Evolutionary conservation across 2,113 vertebrate genomes (phyloP), one percentile per base, ranked within the genome.

Genomic region (Tupaia tana): DNA sequence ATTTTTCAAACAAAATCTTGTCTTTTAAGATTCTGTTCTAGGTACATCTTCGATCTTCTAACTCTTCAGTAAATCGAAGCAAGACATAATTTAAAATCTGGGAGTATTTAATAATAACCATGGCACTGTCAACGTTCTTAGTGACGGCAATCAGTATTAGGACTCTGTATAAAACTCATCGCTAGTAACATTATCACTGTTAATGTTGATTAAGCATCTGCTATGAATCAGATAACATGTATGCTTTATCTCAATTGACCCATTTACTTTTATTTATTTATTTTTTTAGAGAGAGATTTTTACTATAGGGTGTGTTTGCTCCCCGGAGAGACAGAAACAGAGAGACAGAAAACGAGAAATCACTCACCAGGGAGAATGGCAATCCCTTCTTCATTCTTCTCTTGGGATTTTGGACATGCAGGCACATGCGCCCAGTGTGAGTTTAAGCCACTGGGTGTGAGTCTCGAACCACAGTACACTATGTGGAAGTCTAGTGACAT

Each of bases 1-100:
- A 83, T 91, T 85, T 85, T 77, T 71, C 31, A 64, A 77, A 90
- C 3, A 83, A 79, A 90, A 64, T 22, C 6, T 89, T 90, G 58
- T 63, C 11, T 69, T 89, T 70, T 18, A 87, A 74, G 14, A 78
- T 86, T 83, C 29, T 90, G 6, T 79, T n/a, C 56, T 6, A 82
- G 56, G 3, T 31, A 20, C 13, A 29, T 52, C 2, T 86, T 18
- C 63, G 10, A 78, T 86, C 67, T 91, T 69, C 13, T 19, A 75
- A 91, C 86, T 86, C 20, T 77, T 78, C 85, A 71, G 16, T 73
- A 73, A 94, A 70, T 63, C 12, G 24, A 93, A 81, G n/a, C 3
- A 69, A 89, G 13, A 9, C 9, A 52, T 18, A 84, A 31, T 66
- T 64, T 71, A 58, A 80, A 70, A 3, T 20, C 6, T 63, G 7